phyloP scores from a whole-genome alignment of 2,113 vertebrate genomes.

The Corvus moneduloides region DNA sequence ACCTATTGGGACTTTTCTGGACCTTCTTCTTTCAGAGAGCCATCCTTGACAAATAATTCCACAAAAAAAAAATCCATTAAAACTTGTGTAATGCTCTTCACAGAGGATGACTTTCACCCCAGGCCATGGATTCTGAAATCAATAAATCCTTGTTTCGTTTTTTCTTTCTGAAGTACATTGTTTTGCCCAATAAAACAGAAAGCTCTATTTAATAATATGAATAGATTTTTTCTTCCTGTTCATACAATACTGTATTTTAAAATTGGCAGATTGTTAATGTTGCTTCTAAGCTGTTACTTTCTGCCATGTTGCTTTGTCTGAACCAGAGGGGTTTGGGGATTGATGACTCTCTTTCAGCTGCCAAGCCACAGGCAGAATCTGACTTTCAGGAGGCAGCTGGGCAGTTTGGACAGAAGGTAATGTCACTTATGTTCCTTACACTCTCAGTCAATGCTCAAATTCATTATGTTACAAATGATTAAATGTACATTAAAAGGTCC shows the following conservation, averaged over 20 bases:
- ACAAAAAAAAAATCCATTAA: not conserved
- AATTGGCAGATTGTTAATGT: not conserved
- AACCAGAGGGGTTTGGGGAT: not conserved
- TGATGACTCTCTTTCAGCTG: not conserved
- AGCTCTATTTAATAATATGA: not conserved
- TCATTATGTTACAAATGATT: not conserved
- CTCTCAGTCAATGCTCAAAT: not conserved
- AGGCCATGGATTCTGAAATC: not conserved
- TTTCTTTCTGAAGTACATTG: not conserved
- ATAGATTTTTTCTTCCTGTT: not conserved
- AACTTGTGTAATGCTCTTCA: not conserved
- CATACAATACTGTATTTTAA: not conserved
- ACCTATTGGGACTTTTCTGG: not conserved
- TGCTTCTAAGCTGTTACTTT: not conserved
- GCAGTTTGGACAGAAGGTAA: not conserved
- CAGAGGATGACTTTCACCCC: not conserved
- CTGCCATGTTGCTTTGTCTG: not conserved
- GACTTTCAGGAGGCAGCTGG: slow-evolving; percentile 1
- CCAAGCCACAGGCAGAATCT: not conserved
- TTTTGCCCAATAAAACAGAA: not conserved
- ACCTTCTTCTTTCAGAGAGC: not conserved
- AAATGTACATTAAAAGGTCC: not conserved
- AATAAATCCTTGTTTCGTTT: not conserved
- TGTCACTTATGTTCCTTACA: not conserved
- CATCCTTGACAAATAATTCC: not conserved